Base-by-base conservation (phyloP, 2,797 vertebrate species). In the Neostethus bicornis region DNA sequence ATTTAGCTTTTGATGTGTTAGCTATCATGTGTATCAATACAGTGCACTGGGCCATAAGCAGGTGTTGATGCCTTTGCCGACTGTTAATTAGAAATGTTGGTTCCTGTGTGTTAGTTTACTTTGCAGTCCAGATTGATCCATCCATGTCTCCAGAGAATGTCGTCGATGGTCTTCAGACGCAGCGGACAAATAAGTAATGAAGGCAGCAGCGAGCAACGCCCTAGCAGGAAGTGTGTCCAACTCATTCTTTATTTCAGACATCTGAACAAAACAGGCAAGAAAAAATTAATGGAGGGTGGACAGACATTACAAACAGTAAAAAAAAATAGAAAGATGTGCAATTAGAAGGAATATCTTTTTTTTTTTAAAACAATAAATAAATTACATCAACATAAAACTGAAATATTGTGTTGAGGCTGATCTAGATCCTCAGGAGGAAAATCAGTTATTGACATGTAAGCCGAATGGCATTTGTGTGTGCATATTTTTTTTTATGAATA, bases 101-200 rank as follows among this genome's bases (percentile, higher is more conserved):
- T 57, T 28, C 16, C 48, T 12, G 12, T 14, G 19, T 31, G 34
- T 61, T 54, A 2, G 34, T 63, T 89, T 91, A 99, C 96, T 96
- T 89, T 96, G 93, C 61, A 98, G 90, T 70, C 89, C 92, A 52
- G 93, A 90, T 28, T 91, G 92, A 76, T 87, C 92, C 87, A 92
- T 96, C 96, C 97, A 98, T 28, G 90, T 85, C 77, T 96, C 92
- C 72, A 97, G 88, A 76, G 93, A 95, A 64, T 56, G 81, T 84
- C 90, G 93, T 64, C 96, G 93, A 58, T 92, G 92, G 83, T 93
- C 93, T 71, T 99, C 97, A 0, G 95, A 85, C 60, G 96, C 95
- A 37, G 96, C 92, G 54, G 96, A 95, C 75, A 99, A 92, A 67
- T 99, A 98, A 0, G 95, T 96, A 85, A 99, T 95, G 83, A 99